Conservation (phyloP, 2,888 invertebrate genomes). For the Hermodice carunculata region DNA sequence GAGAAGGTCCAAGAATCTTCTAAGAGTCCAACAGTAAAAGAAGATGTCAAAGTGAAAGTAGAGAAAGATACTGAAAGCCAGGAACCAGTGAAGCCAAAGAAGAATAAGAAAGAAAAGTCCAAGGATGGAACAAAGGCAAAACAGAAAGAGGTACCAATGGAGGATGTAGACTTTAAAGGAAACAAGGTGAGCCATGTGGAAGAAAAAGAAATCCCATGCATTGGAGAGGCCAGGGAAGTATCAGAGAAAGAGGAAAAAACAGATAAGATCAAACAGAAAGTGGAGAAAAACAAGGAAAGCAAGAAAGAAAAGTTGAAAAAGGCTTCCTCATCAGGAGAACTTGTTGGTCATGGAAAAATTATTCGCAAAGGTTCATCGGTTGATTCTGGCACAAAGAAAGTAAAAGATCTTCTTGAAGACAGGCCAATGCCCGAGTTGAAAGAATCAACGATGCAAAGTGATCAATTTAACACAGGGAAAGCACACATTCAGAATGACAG, state of each 20-base stretch:
- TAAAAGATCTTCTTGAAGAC: too few relatives aligned
- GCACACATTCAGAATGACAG: too few relatives aligned
- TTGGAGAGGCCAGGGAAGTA: too few relatives aligned
- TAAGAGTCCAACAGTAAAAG: background rate
- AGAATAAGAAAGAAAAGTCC: background rate
- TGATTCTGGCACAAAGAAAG: too few relatives aligned
- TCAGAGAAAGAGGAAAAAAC: background rate
- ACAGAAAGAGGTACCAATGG: background rate
- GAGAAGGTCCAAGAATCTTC: background rate
- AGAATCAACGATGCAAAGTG: too few relatives aligned
- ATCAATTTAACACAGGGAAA: too few relatives aligned
- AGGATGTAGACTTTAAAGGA: background rate
- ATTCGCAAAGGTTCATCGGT: too few relatives aligned
- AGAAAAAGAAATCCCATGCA: too few relatives aligned
- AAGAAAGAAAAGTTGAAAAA: too few relatives aligned
- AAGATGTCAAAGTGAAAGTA: constrained; percentile 9
- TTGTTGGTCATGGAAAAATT: too few relatives aligned
- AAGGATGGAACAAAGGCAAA: constrained; percentile 10
- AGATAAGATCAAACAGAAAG: background rate
- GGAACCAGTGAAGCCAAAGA: background rate
- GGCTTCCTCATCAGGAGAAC: too few relatives aligned
- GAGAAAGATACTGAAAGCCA: background rate
- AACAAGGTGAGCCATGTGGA: background rate
- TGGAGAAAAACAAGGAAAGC: background rate
- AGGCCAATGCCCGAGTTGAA: too few relatives aligned